phyloP scores from a whole-genome alignment of 2,888 invertebrate genomes.

The Carpatolechia fugitivella region DNA sequence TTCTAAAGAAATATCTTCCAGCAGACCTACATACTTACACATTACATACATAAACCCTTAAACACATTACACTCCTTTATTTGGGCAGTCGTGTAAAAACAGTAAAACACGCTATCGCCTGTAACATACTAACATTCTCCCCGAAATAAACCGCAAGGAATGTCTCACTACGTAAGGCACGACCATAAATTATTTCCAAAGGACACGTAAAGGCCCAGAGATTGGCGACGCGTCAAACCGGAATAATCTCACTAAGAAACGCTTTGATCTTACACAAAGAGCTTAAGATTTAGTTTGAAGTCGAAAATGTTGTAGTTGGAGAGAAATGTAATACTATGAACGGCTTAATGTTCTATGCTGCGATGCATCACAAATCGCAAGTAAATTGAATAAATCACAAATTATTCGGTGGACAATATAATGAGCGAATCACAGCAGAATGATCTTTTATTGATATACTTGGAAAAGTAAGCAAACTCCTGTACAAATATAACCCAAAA shows the following conservation, averaged over 20 bases:
- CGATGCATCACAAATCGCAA: too few species aligned
- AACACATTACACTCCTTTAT: too few species aligned
- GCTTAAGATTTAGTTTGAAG: constrained; percentile 4
- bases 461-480: too few species aligned
- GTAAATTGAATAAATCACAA: too few species aligned
- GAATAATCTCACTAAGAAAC: constrained; percentile 43
- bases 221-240: constrained; percentile 47
- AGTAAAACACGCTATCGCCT: background rate
- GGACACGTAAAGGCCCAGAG: constrained; percentile 40
- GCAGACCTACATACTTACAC: too few species aligned
- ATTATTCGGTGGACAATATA: too few species aligned
- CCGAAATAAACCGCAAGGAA: constrained; percentile 36
- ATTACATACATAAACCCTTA: too few species aligned
- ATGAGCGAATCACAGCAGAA: too few species aligned
- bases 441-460: too few species aligned
- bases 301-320: background rate
- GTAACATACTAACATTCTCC: background rate
- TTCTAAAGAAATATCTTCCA: too few species aligned
- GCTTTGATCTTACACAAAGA: constrained; percentile 20
- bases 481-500: too few species aligned
- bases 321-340: background rate
- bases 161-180: constrained; percentile 35
- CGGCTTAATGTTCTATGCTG: too few species aligned
- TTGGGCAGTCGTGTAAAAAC: background rate
- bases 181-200: constrained; percentile 57